Conservation (phyloP, 1,140 invertebrate species). For the Trissolcus basalis region DNA sequence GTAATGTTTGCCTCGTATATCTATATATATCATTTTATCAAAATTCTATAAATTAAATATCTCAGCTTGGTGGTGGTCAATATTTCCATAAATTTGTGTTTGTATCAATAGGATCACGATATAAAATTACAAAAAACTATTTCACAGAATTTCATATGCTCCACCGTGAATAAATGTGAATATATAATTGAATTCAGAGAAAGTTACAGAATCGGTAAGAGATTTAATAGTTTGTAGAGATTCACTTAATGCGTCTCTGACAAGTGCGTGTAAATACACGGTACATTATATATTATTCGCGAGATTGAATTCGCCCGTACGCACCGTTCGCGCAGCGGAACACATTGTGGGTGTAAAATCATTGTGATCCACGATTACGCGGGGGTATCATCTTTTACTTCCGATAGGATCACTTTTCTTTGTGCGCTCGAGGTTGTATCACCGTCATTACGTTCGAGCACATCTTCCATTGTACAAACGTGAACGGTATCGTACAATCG, state of each 20-base stretch:
- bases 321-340: constrained; percentile 31
- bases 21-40: no score
- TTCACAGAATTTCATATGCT: no score
- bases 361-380: constrained; percentile 71
- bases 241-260: constrained; percentile 45
- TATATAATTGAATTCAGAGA: no score
- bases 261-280: constrained; percentile 48
- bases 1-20: no score
- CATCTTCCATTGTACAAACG: constrained; percentile 26
- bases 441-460: constrained; percentile 18
- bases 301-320: constrained; percentile 43
- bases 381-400: constrained; percentile 71
- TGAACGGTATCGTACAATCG: constrained; percentile 47
- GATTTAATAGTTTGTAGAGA: no score
- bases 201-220: no score
- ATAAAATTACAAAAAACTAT: no score
- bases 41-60: no score
- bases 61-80: no score
- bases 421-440: constrained; percentile 28
- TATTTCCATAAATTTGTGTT: no score
- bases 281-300: constrained; percentile 41
- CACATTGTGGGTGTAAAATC: constrained; percentile 68
- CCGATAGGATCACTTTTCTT: constrained; percentile 65
- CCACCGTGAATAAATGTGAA: no score
- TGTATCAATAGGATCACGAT: no score